Evolutionary conservation across 2,113 vertebrate species (phyloP).

Genomic region (Hassar affinis): DNA sequence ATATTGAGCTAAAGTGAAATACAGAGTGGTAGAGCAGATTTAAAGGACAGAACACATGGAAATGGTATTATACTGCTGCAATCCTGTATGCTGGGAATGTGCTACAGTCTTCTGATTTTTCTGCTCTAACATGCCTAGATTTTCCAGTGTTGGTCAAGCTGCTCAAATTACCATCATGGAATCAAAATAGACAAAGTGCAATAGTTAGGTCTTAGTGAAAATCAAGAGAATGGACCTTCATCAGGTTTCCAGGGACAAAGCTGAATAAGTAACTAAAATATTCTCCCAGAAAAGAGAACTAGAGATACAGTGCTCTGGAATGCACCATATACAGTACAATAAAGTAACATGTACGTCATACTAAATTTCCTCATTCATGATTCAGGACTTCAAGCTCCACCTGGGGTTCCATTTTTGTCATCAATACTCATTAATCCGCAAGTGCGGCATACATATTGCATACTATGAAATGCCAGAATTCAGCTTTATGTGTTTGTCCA

Average conservation of each 20-base stretch:
- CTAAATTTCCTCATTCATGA: not conserved
- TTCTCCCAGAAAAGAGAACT: not conserved
- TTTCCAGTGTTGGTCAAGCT: not conserved
- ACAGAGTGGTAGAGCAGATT: not conserved
- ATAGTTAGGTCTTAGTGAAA: not conserved
- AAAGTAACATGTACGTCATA: not conserved
- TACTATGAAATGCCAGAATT: not conserved
- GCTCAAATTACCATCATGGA: not conserved
- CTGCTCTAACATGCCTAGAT: not conserved
- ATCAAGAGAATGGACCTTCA: not conserved
- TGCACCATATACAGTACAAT: not conserved
- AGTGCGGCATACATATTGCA: not conserved
- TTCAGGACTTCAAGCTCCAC: constrained; percentile 4
- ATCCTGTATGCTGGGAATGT: not conserved
- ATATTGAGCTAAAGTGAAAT: not conserved
- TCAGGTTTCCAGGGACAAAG: not conserved
- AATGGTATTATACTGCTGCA: not conserved
- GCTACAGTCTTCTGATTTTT: not conserved
- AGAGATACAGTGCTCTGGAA: not conserved
- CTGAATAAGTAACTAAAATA: not conserved
- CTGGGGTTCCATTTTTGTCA: not conserved
- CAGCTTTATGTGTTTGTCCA: not conserved
- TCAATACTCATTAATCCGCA: not conserved
- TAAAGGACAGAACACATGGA: not conserved
- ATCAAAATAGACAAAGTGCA: not conserved